These are phyloP conservation scores for Acleris cristana DNA, from an alignment of 2,888 invertebrate genomes.

Conservation along the genomic window DNA sequence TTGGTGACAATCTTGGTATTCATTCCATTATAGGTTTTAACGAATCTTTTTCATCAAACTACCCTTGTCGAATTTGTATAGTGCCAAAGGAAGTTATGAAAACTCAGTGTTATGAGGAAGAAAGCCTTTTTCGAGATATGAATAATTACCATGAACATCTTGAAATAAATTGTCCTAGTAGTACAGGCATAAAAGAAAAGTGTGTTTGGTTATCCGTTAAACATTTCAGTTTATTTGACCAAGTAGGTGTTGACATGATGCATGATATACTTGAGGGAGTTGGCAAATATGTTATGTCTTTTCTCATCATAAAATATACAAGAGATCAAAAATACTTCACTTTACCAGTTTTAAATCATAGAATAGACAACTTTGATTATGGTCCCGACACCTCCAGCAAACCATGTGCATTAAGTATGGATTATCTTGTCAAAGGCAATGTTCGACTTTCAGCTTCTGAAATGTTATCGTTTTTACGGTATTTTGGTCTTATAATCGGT, in stretches of 20 bases:
- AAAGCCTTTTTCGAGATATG: too few species aligned
- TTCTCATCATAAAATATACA: slow-evolving; percentile 20
- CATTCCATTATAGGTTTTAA: background rate
- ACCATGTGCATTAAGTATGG: background rate
- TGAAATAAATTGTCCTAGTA: background rate
- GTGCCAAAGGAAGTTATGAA: background rate
- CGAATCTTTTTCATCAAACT: slow-evolving; percentile 1
- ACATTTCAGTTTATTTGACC: slow-evolving; percentile 38
- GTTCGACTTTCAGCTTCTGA: slow-evolving; percentile 26
- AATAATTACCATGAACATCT: background rate
- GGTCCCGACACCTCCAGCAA: slow-evolving; percentile 16
- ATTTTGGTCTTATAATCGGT: slow-evolving; percentile 24
- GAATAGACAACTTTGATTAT: slow-evolving; percentile 14
- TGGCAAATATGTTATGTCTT: slow-evolving; percentile 28
- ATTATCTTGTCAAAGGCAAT: background rate
- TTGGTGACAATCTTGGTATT: slow-evolving; percentile 4
- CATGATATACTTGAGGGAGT: too few species aligned
- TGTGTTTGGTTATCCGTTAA: slow-evolving; percentile 35
- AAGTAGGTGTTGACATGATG: slow-evolving; percentile 38
- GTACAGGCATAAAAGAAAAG: slow-evolving; percentile 12
- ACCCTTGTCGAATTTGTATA: slow-evolving; percentile 1
- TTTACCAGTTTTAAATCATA: slow-evolving; percentile 17
- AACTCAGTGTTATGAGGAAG: slow-evolving; percentile 7
- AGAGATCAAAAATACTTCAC: slow-evolving; percentile 14
- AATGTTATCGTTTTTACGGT: slow-evolving; percentile 29